These are phyloP conservation scores for Xanthorhoe spadicearia DNA, from an alignment of 2,888 invertebrate species.

Conservation along the genomic window DNA sequence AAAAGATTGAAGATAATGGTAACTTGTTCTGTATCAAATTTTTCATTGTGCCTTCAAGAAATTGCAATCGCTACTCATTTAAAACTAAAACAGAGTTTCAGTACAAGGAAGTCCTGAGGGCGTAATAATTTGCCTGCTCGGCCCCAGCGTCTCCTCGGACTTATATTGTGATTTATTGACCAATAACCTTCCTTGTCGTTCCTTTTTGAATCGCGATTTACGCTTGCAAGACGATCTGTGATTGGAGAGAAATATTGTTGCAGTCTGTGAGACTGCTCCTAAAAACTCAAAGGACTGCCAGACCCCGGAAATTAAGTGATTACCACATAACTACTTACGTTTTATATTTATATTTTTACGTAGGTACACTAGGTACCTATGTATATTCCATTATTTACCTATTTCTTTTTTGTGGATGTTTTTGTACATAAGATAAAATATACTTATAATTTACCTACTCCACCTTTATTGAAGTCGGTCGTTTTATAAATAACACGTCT, in stretches of 20 bases:
- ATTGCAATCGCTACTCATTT: not conserved
- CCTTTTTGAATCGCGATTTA: slow-evolving; percentile 1
- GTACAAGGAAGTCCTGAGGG: slow-evolving; percentile 1
- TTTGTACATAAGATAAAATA: too few species aligned
- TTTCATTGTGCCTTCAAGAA: too few species aligned
- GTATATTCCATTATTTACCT: too few species aligned
- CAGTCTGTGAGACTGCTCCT: not conserved
- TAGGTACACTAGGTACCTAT: too few species aligned
- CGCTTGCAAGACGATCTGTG: not conserved
- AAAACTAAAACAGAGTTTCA: not conserved
- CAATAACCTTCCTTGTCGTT: slow-evolving; percentile 58
- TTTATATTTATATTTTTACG: too few species aligned
- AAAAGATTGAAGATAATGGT: too few species aligned
- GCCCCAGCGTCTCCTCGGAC: slow-evolving; percentile 55
- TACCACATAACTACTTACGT: too few species aligned
- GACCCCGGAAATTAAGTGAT: not conserved
- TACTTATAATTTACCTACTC: too few species aligned
- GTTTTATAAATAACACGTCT: too few species aligned
- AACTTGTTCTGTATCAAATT: too few species aligned
- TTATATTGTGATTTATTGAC: slow-evolving; percentile 82
- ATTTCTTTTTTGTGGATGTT: too few species aligned
- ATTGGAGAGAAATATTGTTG: not conserved
- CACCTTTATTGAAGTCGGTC: too few species aligned
- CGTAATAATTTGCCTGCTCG: not conserved
- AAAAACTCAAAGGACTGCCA: not conserved